Percentiles rank a stretch among this genome's conserved stretches.
Evolutionary conservation across 1,140 invertebrate genomes (phyloP).

Genomic region (Diuraphis noxia): DNA sequence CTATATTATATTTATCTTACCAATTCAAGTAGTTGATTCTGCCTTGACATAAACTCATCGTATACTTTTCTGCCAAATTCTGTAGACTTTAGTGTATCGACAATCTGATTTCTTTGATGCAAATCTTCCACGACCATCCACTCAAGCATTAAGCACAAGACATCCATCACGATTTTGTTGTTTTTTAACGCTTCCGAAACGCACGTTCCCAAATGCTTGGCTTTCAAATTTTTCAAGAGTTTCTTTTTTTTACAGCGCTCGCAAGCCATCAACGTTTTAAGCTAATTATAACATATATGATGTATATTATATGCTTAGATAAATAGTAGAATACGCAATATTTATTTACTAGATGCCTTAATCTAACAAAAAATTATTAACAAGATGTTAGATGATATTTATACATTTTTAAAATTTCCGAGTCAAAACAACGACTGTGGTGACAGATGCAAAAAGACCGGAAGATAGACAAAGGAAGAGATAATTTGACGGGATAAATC

Average conservation of each 20-base stretch:
- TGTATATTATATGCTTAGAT: background rate
- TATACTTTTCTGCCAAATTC: constrained; percentile 63
- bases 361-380: background rate
- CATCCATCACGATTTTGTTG: constrained; percentile 71
- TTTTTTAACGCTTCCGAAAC: constrained; percentile 75
- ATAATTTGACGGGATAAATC: background rate
- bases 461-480: background rate
- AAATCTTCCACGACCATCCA: constrained; percentile 72
- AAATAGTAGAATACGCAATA: no score
- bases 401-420: background rate
- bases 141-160: constrained; percentile 80
- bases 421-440: background rate
- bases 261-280: constrained; percentile 73
- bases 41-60: constrained; percentile 47
- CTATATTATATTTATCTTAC: constrained; percentile 34
- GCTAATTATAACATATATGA: constrained; percentile 62
- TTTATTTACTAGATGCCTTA: background rate
- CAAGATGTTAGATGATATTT: background rate
- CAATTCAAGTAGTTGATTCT: constrained; percentile 44
- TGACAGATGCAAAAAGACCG: background rate
- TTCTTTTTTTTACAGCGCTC: constrained; percentile 73
- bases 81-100: constrained; percentile 80
- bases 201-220: constrained; percentile 72
- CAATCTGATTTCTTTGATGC: constrained; percentile 75
- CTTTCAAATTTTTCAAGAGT: constrained; percentile 73